A percentile compares a stretch with the other conserved stretches of the same genome.
phyloP scores from a whole-genome alignment of 2,797 vertebrate species.

The Thunnus albacares region DNA sequence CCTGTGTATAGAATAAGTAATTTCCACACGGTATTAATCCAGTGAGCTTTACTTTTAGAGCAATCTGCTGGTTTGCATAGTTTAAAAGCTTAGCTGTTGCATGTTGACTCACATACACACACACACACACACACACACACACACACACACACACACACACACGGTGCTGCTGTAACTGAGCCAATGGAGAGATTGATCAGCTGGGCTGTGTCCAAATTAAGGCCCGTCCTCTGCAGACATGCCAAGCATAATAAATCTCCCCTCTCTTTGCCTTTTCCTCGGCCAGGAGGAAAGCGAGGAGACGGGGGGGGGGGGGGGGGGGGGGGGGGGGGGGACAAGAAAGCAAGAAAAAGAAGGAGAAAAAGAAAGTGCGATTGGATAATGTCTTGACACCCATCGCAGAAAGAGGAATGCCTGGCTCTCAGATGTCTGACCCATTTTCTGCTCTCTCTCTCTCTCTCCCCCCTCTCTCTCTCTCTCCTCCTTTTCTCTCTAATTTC shows the following conservation, averaged over 20 bases:
- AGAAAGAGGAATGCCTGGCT: conserved; percentile 68
- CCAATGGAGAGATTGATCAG: conserved; percentile 82
- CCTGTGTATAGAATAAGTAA: conserved; percentile 53
- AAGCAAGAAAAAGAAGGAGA: conserved; percentile 31
- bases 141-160: conserved; percentile 40
- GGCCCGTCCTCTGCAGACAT: conserved; percentile 73
- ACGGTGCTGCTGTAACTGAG: conserved; percentile 61
- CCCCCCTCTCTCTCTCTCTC: background rate
- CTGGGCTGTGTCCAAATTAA: conserved; percentile 82
- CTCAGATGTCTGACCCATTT: conserved; percentile 84
- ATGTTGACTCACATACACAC: conserved; percentile 31
- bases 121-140: conserved; percentile 22
- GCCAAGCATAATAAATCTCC: conserved; percentile 82
- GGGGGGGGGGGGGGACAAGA: background rate
- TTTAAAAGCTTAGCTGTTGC: conserved; percentile 69
- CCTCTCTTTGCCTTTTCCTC: conserved; percentile 66
- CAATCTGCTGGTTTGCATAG: conserved; percentile 64
- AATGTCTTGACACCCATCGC: conserved; percentile 69
- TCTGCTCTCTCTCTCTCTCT: conserved; percentile 52
- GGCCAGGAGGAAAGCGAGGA: conserved; percentile 24
- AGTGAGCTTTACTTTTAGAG: conserved; percentile 57
- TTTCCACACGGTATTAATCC: conserved; percentile 68
- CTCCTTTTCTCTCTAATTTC: conserved; percentile 38
- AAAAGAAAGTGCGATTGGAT: conserved; percentile 59
- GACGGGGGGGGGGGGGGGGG: background rate